Conservation (phyloP, 2,113 vertebrate species). For the Catharus fuscescens region DNA sequence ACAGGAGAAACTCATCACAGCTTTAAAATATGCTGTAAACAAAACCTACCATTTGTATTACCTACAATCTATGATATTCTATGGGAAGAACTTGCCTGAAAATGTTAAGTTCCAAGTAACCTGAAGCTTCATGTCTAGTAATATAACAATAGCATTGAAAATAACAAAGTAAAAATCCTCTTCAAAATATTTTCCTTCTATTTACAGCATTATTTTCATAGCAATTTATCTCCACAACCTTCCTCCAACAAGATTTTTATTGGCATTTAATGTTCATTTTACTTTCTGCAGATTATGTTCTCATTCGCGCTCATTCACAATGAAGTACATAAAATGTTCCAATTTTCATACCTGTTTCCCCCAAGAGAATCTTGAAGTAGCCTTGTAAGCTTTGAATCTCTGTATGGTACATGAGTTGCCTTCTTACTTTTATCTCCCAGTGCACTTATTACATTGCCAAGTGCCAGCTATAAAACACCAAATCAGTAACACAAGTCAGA, state of each 20-base stretch:
- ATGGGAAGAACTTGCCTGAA: background rate
- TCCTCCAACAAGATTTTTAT: background rate
- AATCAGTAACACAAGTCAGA: background rate
- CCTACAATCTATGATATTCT: background rate
- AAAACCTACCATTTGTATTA: background rate
- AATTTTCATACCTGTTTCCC: constrained; percentile 89
- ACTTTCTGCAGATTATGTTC: background rate
- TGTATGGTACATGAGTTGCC: constrained; percentile 93
- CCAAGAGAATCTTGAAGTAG: constrained; percentile 96
- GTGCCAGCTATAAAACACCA: constrained; percentile 83
- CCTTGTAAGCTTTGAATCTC: constrained; percentile 96
- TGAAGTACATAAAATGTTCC: background rate
- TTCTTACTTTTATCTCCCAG: constrained; percentile 95
- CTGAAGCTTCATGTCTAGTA: background rate
- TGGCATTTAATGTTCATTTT: background rate
- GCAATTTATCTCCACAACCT: background rate
- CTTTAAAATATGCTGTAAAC: background rate
- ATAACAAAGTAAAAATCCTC: background rate
- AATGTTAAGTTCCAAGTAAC: background rate
- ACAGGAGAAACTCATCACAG: background rate
- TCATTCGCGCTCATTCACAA: background rate
- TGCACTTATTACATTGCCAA: constrained; percentile 98
- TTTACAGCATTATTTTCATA: background rate
- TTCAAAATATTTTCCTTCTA: background rate
- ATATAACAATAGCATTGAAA: background rate